Evolutionary conservation across 2,113 vertebrate species (phyloP).

Genomic region (Onychorhynchus coronatus): DNA sequence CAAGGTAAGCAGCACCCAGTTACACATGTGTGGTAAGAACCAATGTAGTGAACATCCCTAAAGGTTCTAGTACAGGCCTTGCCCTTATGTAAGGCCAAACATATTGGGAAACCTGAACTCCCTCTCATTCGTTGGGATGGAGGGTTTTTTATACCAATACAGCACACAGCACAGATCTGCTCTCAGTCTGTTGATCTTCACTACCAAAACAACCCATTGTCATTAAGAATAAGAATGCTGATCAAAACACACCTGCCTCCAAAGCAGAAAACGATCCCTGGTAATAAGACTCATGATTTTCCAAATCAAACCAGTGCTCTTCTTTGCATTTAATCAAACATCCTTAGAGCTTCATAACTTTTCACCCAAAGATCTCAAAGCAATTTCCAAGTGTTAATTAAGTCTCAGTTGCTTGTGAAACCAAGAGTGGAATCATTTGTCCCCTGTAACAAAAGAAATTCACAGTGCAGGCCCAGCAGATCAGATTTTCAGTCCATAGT

Average conservation of each 20-base stretch:
- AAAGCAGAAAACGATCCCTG: not conserved
- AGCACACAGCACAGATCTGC: not conserved
- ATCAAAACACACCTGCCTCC: not conserved
- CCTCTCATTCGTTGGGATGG: rapidly evolving
- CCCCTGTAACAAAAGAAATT: not conserved
- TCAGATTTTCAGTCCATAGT: not conserved
- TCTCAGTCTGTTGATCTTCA: not conserved
- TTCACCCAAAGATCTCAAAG: not conserved
- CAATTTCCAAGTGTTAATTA: conserved; percentile 18
- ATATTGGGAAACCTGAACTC: not conserved
- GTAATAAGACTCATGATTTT: not conserved
- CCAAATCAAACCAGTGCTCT: not conserved
- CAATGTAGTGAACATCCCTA: not conserved
- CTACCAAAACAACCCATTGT: not conserved
- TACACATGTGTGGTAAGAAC: rapidly evolving
- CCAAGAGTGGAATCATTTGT: not conserved
- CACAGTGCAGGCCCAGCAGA: not conserved
- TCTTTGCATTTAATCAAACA: not conserved
- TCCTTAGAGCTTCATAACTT: not conserved
- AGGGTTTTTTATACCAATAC: not conserved
- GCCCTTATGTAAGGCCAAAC: not conserved
- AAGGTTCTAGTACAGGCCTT: not conserved
- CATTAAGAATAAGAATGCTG: not conserved
- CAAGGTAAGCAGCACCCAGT: not conserved
- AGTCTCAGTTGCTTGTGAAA: not conserved